Percentiles rank a stretch among this genome's conserved stretches.
Conservation (phyloP, 2,113 vertebrate species). For the Hippoglossus stenolepis region DNA sequence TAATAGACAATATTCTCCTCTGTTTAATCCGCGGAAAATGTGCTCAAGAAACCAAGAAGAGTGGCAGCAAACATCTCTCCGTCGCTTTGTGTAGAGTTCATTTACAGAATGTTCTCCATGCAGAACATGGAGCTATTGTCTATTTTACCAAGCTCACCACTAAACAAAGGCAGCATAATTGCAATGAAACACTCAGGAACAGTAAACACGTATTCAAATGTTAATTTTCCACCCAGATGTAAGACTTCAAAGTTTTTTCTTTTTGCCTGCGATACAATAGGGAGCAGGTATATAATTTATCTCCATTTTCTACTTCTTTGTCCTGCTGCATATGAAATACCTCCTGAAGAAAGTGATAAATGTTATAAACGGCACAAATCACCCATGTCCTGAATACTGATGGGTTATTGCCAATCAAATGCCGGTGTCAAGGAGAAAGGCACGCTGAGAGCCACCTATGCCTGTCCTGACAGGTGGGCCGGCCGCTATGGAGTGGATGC, state of each 20-base stretch:
- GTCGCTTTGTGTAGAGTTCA: constrained; percentile 63
- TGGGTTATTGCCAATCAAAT: constrained; percentile 65
- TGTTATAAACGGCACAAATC: constrained; percentile 54
- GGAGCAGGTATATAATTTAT: constrained; percentile 54
- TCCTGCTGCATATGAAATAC: constrained; percentile 44
- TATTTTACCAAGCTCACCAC: constrained; percentile 58
- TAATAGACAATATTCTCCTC: constrained; percentile 69
- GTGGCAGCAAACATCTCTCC: constrained; percentile 62
- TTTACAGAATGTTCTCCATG: constrained; percentile 64
- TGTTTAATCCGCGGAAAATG: constrained; percentile 77
- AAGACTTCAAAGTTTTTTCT: constrained; percentile 64
- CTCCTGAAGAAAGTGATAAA: constrained; percentile 56
- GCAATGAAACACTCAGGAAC: constrained; percentile 58
- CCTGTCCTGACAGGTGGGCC: constrained; percentile 58
- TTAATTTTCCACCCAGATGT: constrained; percentile 70
- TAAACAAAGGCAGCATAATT: constrained; percentile 68
- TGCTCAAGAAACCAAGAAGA: constrained; percentile 61
- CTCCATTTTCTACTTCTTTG: constrained; percentile 50
- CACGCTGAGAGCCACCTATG: constrained; percentile 51
- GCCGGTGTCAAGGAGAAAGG: constrained; percentile 62
- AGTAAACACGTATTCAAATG: constrained; percentile 73
- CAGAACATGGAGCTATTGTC: constrained; percentile 73
- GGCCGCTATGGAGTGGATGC: constrained; percentile 48
- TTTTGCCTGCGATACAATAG: constrained; percentile 52
- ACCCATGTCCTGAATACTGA: constrained; percentile 52